phyloP scores from a whole-genome alignment of 1,140 invertebrate species.

The Pteromalus puparum region DNA sequence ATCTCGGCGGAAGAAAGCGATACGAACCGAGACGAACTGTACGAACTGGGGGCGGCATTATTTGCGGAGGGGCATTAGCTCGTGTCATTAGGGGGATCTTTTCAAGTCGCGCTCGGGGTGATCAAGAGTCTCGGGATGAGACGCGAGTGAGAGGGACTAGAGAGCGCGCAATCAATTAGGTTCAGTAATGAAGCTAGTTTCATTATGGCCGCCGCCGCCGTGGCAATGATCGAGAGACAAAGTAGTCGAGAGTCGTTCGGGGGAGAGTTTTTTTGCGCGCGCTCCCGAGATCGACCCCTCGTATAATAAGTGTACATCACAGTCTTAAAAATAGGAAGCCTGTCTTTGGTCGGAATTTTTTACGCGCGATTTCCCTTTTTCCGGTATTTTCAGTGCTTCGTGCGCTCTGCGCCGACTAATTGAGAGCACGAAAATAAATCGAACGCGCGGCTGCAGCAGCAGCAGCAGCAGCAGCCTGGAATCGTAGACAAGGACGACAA shows the following conservation, averaged over 20 bases:
- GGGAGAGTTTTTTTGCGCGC: background rate
- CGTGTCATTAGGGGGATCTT: background rate
- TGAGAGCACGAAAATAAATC: conserved; percentile 38
- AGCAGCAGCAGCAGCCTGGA: background rate
- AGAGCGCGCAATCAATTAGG: background rate
- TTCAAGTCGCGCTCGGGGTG: background rate
- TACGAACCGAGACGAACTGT: too few species aligned
- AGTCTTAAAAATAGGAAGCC: background rate
- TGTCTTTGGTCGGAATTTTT: background rate
- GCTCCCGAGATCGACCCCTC: background rate
- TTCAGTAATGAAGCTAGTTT: background rate
- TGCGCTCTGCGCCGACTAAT: conserved; percentile 15
- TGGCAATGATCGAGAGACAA: conserved; percentile 8
- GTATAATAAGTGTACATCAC: background rate
- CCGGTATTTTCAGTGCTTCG: conserved; percentile 44
- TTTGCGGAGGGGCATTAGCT: background rate
- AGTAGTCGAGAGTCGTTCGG: background rate
- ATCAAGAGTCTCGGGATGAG: conserved; percentile 8
- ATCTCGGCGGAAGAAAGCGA: background rate
- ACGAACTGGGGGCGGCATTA: background rate
- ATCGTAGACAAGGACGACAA: conserved; percentile 58
- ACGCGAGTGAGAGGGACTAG: background rate
- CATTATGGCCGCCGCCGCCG: background rate
- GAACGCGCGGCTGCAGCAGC: background rate
- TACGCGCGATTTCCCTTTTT: conserved; percentile 48